A percentile compares a stretch with the other conserved stretches of the same genome.
These are phyloP conservation scores for Stenoptilia bipunctidactyla DNA, from an alignment of 2,888 invertebrate species.

Conservation along the genomic window DNA sequence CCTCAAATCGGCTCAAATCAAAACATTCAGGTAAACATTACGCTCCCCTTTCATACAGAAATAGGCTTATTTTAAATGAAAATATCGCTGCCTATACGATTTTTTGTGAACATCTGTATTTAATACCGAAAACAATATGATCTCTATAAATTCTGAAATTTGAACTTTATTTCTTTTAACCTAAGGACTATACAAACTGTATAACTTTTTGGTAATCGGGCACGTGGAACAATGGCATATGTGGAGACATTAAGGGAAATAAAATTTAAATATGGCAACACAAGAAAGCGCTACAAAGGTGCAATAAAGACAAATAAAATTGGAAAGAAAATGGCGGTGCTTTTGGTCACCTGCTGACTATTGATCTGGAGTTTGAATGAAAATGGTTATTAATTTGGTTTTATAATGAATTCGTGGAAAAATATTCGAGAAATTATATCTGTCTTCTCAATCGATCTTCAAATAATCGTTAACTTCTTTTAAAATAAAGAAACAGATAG, in stretches of 20 bases:
- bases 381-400: too few species aligned
- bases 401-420: too few species aligned
- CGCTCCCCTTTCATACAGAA: constrained; percentile 39
- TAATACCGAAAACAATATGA: not conserved
- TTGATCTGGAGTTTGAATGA: too few species aligned
- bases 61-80: constrained; percentile 64
- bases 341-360: constrained; percentile 10
- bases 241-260: constrained; percentile 68
- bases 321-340: constrained; percentile 6
- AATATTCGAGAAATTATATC: too few species aligned
- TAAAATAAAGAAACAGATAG: too few species aligned
- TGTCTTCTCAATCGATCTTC: too few species aligned
- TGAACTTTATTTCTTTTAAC: constrained; percentile 19
- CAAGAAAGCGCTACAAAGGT: constrained; percentile 2
- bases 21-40: constrained; percentile 57
- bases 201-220: not conserved
- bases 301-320: constrained; percentile 14
- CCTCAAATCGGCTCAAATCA: constrained; percentile 29
- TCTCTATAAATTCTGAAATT: not conserved
- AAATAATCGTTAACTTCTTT: too few species aligned
- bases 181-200: too few species aligned
- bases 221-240: constrained; percentile 43
- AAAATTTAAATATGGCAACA: constrained; percentile 70
- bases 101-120: constrained; percentile 10
- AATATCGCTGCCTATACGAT: constrained; percentile 53